phyloP scores from a whole-genome alignment of 2,797 vertebrate species.

The Megalops cyprinoides region DNA sequence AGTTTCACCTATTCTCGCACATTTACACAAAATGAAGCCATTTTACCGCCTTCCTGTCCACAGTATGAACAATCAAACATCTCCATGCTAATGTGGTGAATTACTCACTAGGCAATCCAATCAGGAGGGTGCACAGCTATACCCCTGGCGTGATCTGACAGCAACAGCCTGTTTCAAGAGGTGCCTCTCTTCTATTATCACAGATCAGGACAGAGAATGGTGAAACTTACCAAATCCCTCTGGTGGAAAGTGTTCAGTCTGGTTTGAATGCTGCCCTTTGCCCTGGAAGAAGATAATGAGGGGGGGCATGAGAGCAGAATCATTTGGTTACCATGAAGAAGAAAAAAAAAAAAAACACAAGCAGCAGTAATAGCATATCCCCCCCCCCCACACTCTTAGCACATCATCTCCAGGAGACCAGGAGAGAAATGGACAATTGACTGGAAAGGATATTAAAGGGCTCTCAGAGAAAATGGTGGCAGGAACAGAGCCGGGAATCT shows the following conservation, averaged over 20 bases:
- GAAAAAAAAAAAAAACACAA: neutral
- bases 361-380: neutral
- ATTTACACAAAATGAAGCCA: no score
- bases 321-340: neutral
- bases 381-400: neutral
- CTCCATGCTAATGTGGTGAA: neutral
- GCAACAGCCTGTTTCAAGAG: no score
- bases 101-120: neutral
- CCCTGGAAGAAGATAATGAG: slow-evolving; percentile 76
- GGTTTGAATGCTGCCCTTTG: slow-evolving; percentile 86
- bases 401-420: neutral
- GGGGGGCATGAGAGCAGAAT: neutral
- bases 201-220: slow-evolving; percentile 4
- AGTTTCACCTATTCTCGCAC: no score
- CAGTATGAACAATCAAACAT: neutral
- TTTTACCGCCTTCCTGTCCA: no score
- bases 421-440: neutral
- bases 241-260: slow-evolving; percentile 89
- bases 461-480: neutral
- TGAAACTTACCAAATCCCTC: slow-evolving; percentile 89
- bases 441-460: neutral
- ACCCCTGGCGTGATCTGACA: neutral
- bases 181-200: neutral
- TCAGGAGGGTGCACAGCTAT: neutral
- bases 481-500: neutral